Evolutionary conservation across 2,888 invertebrate genomes (phyloP).

Genomic region (Pseudococcus jackbeardsleyi): DNA sequence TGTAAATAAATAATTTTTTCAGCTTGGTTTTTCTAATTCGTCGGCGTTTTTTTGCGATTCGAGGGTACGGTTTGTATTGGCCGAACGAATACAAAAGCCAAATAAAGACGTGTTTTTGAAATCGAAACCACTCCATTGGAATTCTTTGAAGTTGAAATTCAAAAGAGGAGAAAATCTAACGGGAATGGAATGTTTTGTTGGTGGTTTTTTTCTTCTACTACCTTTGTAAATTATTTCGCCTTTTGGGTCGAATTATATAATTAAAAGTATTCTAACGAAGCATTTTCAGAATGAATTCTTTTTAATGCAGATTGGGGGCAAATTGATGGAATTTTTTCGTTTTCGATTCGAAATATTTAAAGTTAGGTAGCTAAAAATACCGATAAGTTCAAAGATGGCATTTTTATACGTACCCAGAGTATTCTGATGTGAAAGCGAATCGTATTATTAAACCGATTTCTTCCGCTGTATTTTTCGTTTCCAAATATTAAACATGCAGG

Average conservation of each 20-base stretch:
- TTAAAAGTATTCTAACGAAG: neutral
- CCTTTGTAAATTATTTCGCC: neutral
- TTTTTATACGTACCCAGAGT: too few species aligned
- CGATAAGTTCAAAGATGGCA: too few species aligned
- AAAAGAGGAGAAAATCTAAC: neutral
- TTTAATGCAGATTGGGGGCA: neutral
- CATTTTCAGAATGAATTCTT: neutral
- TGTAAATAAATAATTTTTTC: slow-evolving; percentile 23
- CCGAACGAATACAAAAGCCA: neutral
- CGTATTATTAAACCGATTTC: neutral
- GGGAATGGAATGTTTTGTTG: neutral
- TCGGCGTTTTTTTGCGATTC: neutral
- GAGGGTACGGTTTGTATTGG: neutral
- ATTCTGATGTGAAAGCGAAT: too few species aligned
- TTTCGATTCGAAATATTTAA: neutral
- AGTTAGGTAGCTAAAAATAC: too few species aligned
- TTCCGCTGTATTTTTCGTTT: neutral
- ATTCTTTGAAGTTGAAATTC: neutral
- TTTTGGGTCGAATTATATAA: neutral
- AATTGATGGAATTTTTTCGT: neutral
- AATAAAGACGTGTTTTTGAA: slow-evolving; percentile 21
- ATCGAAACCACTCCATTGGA: neutral
- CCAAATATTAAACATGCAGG: neutral
- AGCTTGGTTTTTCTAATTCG: neutral
- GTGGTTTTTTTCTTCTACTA: neutral